phyloP scores from a whole-genome alignment of 2,888 invertebrate species.

The Amphipyra tragopoginis region DNA sequence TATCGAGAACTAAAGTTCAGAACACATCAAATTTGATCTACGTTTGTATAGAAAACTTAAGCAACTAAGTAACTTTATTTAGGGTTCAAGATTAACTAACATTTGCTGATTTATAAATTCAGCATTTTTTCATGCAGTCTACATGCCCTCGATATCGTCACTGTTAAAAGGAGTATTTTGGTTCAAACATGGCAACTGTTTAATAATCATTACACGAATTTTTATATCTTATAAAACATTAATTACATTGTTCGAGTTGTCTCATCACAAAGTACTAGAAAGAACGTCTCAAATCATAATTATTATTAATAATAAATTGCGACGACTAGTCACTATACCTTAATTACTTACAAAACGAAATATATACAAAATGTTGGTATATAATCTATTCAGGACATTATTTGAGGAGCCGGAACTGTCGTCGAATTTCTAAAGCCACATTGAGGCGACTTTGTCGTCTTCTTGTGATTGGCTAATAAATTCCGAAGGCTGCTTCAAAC shows the following conservation, averaged over 20 bases:
- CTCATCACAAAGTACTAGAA: slow-evolving; percentile 45
- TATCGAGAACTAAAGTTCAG: slow-evolving; percentile 25
- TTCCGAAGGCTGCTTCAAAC: background rate
- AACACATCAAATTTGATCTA: slow-evolving; percentile 1
- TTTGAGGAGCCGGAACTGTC: slow-evolving; percentile 5
- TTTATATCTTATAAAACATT: slow-evolving; percentile 48
- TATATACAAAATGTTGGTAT: slow-evolving; percentile 63
- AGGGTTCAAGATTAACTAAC: background rate
- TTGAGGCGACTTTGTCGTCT: slow-evolving; percentile 1
- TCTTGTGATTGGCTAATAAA: slow-evolving; percentile 1
- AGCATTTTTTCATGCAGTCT: background rate
- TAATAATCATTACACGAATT: slow-evolving; percentile 38
- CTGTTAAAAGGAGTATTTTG: slow-evolving; percentile 50
- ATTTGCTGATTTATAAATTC: background rate
- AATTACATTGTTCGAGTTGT: slow-evolving; percentile 50
- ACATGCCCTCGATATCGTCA: slow-evolving; percentile 18
- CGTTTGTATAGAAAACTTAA: background rate
- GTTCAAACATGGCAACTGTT: slow-evolving; percentile 52
- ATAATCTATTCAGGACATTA: slow-evolving; percentile 70
- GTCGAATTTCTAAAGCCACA: slow-evolving; percentile 11
- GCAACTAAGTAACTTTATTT: background rate
- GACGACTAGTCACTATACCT: slow-evolving; percentile 80
- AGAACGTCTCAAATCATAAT: slow-evolving; percentile 48
- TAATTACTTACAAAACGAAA: slow-evolving; percentile 65
- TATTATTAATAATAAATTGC: slow-evolving; percentile 64